A percentile compares a stretch with the other conserved stretches of the same genome.
Evolutionary conservation across 2,113 vertebrate genomes (phyloP).

Genomic region (Anguilla rostrata): DNA sequence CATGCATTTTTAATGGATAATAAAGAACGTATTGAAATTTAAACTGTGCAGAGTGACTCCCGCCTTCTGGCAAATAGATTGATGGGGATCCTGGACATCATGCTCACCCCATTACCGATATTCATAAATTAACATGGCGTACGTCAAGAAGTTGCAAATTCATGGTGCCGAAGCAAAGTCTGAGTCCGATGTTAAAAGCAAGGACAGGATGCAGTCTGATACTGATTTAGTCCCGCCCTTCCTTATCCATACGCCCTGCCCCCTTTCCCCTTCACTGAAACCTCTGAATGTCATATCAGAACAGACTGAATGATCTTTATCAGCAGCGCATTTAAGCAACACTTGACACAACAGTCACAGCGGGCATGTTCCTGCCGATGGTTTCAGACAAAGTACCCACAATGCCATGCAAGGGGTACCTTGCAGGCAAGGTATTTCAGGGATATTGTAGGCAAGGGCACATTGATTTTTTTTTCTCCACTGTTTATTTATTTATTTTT

Average conservation of each 20-base stretch:
- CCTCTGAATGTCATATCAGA: constrained; percentile 5
- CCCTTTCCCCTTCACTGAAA: neutral
- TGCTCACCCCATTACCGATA: neutral
- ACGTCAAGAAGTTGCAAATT: neutral
- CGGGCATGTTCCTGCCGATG: neutral
- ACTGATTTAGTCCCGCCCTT: neutral
- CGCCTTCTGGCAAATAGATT: neutral
- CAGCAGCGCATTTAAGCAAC: neutral
- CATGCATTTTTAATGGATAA: constrained; percentile 25
- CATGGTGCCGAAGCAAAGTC: neutral
- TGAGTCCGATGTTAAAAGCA: neutral
- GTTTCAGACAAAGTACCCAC: neutral
- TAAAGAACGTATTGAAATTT: constrained; percentile 27
- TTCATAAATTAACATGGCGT: constrained; percentile 17
- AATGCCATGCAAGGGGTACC: neutral
- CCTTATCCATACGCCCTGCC: neutral
- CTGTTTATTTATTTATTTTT: constrained; percentile 5
- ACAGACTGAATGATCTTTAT: neutral
- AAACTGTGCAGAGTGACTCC: neutral
- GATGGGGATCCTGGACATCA: constrained; percentile 1
- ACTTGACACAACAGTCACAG: neutral
- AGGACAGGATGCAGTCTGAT: neutral
- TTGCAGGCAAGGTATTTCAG: constrained; percentile 6
- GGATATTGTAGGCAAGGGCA: constrained; percentile 5
- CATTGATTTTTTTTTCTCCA: constrained; percentile 23